Evolutionary conservation across 2,113 vertebrate species (phyloP), one percentile per base, ranked within the genome.

Genomic region (Muscicapa adusta): DNA sequence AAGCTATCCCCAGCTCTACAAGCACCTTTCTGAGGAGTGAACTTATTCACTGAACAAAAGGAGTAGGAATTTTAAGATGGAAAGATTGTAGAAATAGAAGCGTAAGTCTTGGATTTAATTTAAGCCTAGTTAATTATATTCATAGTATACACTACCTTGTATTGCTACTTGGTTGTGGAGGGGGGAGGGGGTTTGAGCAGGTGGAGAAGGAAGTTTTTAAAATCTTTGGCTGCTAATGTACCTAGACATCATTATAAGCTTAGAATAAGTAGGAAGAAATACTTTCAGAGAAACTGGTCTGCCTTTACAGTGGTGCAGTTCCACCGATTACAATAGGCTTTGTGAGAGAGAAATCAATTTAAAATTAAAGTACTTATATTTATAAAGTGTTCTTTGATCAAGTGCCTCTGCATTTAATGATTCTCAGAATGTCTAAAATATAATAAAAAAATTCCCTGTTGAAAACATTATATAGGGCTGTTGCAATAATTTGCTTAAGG

Each of bases 341-440:
- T 75, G 18, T 62, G 34, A 70, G 60, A 89, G 58, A 58, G 12
- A 91, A 91, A 94, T 91, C 62, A 70, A 72, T 74, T 81, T 74
- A 66, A 94, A 94, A 92, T 91, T 94, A 92, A 91, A 92, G 24
- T 23, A 19, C n/a, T 76, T 91, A 34, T 51, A 80, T 78, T 56
- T 90, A 61, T 79, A 58, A 67, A 79, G 66, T 61, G 18, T 17
- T 45, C 31, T 87, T 94, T 95, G 87, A 93, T 91, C 57, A 94
- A 56, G 23, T 38, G 18, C 26, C 9, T 88, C 40, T 71, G 54
- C 13, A 67, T 14, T 85, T 74, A 67, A 58, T 24, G 12, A 78
- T 67, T 68, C 34, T 89, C 67, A 75, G 31, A 72, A 38, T 76
- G 66, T 79, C 38, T 91, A 68, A 91, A 92, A 42, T 56, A 65